Base-by-base conservation (phyloP, 2,888 invertebrate species). In the Diadromus collaris region DNA sequence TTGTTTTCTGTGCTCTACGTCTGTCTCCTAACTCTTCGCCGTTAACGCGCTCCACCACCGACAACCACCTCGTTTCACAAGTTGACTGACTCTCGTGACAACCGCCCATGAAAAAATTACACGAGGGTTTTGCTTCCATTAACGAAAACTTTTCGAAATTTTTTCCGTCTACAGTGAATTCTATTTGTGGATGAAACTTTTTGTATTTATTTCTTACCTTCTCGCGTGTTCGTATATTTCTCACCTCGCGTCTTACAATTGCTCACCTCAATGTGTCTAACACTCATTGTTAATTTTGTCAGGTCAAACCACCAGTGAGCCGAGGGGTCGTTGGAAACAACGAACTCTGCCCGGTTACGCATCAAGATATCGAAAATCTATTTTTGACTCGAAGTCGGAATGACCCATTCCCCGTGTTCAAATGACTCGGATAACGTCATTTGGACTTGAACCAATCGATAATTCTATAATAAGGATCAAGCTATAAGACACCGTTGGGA, bases 71-170 rank as follows among this genome's bases (percentile, higher is more conserved):
- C 21, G 24, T 13, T 51, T 21, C 21, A 10, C 51, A 41, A 41
- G 51, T 51, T 13, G 21, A 51, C 51, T 51, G 21, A 51, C 24
- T 51, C 24, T 51, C 24, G 24, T 51, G 51, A 51, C 51, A 51
- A 24, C 51, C 13, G 5, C 51, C 21, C 16, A 41, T 51, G 24
- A 5, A 24, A 24, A 13, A 21, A 51, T 24, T 51, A 24, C 24
- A 24, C 51, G 51, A 9, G 38, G 38, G 13, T 41, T 41, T 41
- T 16, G 16, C 38, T 41, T 16, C 38, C 38, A 16, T 41, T 41
- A 41, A 41, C 38, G 16, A 16, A 2, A 41, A 41, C 38, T 41
- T 16, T 41, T 41, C 16, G 38, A 41, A 16, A 16, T 41, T 41
- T 41, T 41, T 41, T 41, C 3, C 38, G 4, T 16, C 2, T 16